Evolutionary conservation across 2,797 vertebrate genomes (phyloP).

Genomic region (Fistularia commersonii): DNA sequence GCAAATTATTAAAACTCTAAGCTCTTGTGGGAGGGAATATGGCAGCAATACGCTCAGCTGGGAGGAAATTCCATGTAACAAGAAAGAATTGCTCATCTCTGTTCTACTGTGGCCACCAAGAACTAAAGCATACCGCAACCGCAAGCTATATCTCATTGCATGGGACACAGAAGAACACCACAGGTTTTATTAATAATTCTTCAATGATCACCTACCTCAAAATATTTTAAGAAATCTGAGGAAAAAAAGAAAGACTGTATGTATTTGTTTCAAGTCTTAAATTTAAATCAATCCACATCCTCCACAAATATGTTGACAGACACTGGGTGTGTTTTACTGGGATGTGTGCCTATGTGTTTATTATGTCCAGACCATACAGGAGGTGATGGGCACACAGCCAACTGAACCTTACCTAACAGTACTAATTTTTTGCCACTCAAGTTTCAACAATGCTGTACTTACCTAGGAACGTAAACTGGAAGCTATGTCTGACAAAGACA

Average conservation of each 20-base stretch:
- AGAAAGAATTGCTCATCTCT: slow-evolving; percentile 53
- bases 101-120: slow-evolving; percentile 38
- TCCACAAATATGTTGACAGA: slow-evolving; percentile 38
- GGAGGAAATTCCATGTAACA: slow-evolving; percentile 76
- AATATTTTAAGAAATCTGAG: neutral
- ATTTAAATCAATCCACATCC: slow-evolving; percentile 19
- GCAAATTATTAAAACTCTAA: slow-evolving; percentile 65
- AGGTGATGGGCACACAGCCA: slow-evolving; percentile 71
- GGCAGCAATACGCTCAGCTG: slow-evolving; percentile 75
- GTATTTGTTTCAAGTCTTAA: neutral
- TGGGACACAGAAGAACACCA: slow-evolving; percentile 61
- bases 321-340: slow-evolving; percentile 49
- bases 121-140: slow-evolving; percentile 39
- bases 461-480: slow-evolving; percentile 80
- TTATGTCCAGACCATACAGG: slow-evolving; percentile 68
- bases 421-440: slow-evolving; percentile 77
- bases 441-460: slow-evolving; percentile 77
- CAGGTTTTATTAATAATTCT: slow-evolving; percentile 56
- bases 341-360: slow-evolving; percentile 54
- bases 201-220: neutral
- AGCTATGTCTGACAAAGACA: slow-evolving; percentile 77
- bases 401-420: slow-evolving; percentile 75
- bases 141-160: slow-evolving; percentile 51
- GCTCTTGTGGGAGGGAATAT: slow-evolving; percentile 64
- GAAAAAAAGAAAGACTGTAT: neutral